Percentiles rank a stretch among this genome's conserved stretches.
These are phyloP conservation scores for Habropoda laboriosa DNA, from an alignment of 1,140 invertebrate species.

Conservation along the genomic window DNA sequence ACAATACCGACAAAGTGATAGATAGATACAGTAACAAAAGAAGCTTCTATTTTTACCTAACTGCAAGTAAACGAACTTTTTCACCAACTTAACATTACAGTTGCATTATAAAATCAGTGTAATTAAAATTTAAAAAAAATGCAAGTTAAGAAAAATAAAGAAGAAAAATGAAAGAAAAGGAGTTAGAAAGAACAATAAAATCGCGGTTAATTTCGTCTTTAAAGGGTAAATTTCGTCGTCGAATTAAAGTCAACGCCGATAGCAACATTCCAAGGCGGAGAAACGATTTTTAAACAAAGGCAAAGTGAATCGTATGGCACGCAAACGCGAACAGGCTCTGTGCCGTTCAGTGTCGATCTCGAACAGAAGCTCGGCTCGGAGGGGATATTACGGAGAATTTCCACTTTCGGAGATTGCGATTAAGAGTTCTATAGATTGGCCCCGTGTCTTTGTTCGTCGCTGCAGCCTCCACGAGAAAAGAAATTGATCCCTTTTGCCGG, in stretches of 20 bases:
- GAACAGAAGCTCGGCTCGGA: background rate
- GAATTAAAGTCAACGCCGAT: background rate
- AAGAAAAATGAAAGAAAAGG: background rate
- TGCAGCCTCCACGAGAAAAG: conserved; percentile 18
- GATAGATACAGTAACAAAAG: too few species aligned
- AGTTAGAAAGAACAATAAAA: background rate
- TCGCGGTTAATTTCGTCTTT: background rate
- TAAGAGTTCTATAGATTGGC: conserved; percentile 28
- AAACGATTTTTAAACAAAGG: conserved; percentile 23
- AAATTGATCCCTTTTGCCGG: conserved; percentile 11
- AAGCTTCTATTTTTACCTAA: too few species aligned
- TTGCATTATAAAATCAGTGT: too few species aligned
- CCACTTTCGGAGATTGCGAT: conserved; percentile 50
- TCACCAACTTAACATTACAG: too few species aligned
- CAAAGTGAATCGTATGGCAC: background rate
- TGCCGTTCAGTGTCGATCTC: conserved; percentile 2
- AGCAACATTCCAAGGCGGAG: background rate
- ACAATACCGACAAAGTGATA: too few species aligned
- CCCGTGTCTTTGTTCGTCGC: conserved; percentile 3
- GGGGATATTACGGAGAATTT: conserved; percentile 28
- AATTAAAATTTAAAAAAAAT: too few species aligned
- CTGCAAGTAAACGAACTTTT: too few species aligned
- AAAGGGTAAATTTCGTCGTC: too few species aligned
- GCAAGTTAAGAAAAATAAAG: background rate
- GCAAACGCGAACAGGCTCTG: background rate